Conservation (phyloP, 2,113 vertebrate species). For the Micromys minutus region DNA sequence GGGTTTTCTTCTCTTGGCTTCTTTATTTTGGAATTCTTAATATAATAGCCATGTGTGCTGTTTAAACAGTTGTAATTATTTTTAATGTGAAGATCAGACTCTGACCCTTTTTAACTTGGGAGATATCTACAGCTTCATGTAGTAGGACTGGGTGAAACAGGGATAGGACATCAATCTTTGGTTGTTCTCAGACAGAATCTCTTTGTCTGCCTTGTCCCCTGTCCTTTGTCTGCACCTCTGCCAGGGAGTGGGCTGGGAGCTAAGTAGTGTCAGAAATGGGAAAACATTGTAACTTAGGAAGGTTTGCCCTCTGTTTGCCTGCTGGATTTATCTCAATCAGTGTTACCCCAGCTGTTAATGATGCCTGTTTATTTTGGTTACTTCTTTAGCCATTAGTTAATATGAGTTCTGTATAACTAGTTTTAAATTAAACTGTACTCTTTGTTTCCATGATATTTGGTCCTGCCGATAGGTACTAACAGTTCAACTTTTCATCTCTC, state of each 20-base stretch:
- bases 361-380: background rate
- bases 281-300: conserved; percentile 22
- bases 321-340: background rate
- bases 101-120: conserved; percentile 49
- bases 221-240: background rate
- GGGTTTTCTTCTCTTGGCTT: conserved; percentile 49
- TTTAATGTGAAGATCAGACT: conserved; percentile 44
- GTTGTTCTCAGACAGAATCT: conserved; percentile 31
- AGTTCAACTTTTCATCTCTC: background rate
- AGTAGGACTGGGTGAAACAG: background rate
- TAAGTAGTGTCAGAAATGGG: background rate
- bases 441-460: background rate
- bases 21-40: conserved; percentile 66
- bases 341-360: conserved; percentile 5
- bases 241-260: background rate
- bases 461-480: background rate
- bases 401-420: background rate
- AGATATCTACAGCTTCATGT: conserved; percentile 30
- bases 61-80: conserved; percentile 62
- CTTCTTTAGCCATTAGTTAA: conserved; percentile 1
- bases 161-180: background rate
- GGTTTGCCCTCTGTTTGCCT: background rate
- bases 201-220: background rate
- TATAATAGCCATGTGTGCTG: conserved; percentile 47
- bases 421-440: background rate